Evolutionary conservation across 2,113 vertebrate genomes (phyloP).

Genomic region (Macrotus californicus): DNA sequence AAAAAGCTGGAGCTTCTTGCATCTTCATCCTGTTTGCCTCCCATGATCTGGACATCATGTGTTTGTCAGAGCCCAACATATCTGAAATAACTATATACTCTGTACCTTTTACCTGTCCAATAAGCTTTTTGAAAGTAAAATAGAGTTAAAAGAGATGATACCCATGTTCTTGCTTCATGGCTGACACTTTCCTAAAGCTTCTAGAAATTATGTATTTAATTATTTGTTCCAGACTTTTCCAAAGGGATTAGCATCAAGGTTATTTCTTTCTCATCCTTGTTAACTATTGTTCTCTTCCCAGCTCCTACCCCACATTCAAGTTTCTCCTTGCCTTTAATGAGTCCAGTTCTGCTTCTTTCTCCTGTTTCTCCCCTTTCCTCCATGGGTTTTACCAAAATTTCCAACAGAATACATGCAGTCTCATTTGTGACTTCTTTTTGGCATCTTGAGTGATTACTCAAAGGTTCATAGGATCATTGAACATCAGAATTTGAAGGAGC

Average conservation of each 20-base stretch:
- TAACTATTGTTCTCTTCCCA: background rate
- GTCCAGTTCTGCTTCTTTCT: background rate
- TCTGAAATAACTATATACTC: background rate
- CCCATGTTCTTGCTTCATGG: background rate
- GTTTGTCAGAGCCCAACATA: background rate
- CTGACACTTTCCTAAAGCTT: background rate
- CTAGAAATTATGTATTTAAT: background rate
- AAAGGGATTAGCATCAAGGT: background rate
- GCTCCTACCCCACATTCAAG: background rate
- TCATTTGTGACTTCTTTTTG: background rate
- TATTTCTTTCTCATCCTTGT: background rate
- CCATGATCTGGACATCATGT: background rate
- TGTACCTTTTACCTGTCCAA: background rate
- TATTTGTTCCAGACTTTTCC: background rate
- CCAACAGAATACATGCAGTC: background rate
- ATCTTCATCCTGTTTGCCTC: background rate
- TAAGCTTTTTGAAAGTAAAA: background rate
- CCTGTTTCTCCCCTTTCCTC: background rate
- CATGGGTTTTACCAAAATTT: background rate
- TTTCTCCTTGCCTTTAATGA: background rate
- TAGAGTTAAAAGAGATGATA: background rate
- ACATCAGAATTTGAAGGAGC: background rate
- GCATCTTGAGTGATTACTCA: background rate
- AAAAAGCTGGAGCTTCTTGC: background rate
- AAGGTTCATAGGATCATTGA: background rate